These are phyloP conservation scores for Aegotheles bennettii DNA, from an alignment of 2,113 vertebrate species.

Conservation along the genomic window DNA sequence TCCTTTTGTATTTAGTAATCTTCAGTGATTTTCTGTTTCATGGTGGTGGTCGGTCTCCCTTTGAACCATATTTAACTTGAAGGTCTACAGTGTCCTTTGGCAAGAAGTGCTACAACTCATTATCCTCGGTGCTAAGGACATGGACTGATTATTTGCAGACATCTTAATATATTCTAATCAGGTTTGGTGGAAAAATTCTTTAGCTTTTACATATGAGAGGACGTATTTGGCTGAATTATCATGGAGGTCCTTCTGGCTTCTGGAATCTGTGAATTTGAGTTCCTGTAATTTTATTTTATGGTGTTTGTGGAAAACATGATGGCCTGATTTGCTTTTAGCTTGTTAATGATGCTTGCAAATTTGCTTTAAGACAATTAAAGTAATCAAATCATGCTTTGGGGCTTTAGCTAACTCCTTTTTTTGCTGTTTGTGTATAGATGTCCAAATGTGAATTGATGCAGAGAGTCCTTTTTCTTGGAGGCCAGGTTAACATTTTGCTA, in stretches of 20 bases:
- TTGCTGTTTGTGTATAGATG: background rate
- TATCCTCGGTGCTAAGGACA: background rate
- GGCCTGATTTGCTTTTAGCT: background rate
- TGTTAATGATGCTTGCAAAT: conserved; percentile 17
- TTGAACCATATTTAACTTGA: background rate
- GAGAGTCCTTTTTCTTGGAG: background rate
- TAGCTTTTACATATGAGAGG: background rate
- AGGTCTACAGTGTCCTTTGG: background rate
- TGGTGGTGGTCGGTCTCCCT: background rate
- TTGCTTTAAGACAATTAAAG: background rate
- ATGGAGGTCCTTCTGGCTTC: background rate
- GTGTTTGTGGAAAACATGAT: background rate
- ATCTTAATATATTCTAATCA: background rate
- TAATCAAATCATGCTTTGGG: background rate
- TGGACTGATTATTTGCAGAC: background rate
- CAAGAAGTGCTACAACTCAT: background rate
- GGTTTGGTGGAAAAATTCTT: background rate
- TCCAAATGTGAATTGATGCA: background rate
- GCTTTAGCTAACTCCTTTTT: background rate
- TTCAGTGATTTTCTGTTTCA: background rate
- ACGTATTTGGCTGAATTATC: background rate
- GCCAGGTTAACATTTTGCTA: background rate
- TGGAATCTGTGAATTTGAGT: background rate
- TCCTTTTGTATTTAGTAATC: background rate
- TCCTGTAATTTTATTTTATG: background rate